phyloP scores from a whole-genome alignment of 2,888 invertebrate species.

The Agrotis clavis region DNA sequence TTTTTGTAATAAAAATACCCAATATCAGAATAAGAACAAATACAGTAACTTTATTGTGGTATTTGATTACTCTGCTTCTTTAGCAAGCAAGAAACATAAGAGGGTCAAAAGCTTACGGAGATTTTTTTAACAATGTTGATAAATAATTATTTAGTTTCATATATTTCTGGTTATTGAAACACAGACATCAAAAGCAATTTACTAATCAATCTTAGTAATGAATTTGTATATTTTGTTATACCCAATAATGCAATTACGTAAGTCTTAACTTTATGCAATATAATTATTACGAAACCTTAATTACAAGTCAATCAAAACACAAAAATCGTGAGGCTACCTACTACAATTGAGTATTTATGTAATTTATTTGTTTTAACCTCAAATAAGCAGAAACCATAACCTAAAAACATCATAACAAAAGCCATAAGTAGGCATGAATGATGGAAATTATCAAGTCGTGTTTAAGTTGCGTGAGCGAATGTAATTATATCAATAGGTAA shows the following conservation, averaged over 20 bases:
- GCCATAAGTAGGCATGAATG: constrained; percentile 38
- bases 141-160: background rate
- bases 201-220: constrained; percentile 23
- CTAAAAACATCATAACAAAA: constrained; percentile 52
- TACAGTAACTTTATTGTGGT: background rate
- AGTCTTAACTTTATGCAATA: constrained; percentile 21
- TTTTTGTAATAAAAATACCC: background rate
- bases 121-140: background rate
- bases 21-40: background rate
- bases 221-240: constrained; percentile 32
- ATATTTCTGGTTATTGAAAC: background rate
- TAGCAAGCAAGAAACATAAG: background rate
- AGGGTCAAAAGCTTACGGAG: constrained; percentile 7
- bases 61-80: background rate
- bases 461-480: constrained; percentile 40
- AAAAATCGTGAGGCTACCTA: constrained; percentile 47
- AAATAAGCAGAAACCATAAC: constrained; percentile 46
- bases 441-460: constrained; percentile 52
- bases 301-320: constrained; percentile 41
- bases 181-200: constrained; percentile 7
- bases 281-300: constrained; percentile 28
- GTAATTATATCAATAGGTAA: constrained; percentile 54
- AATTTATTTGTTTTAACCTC: constrained; percentile 44
- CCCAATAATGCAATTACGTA: constrained; percentile 34
- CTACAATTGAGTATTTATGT: constrained; percentile 37